Evolutionary conservation across 2,113 vertebrate genomes (phyloP), one percentile per base, ranked within the genome.

Genomic region (Dipodomys stephensi): DNA sequence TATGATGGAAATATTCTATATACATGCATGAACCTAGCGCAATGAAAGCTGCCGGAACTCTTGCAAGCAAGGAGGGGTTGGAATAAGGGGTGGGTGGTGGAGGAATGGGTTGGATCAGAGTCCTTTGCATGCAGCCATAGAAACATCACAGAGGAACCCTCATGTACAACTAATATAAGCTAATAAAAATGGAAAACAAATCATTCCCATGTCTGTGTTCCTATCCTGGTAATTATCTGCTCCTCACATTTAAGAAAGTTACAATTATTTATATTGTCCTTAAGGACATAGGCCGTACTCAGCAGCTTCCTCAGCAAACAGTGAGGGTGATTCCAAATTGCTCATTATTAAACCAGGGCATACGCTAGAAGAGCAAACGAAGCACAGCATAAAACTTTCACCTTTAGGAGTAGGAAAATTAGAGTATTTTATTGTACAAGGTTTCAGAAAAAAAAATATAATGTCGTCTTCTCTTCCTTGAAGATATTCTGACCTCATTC

Each of bases 401-500:
- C 92, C 65, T 90, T 94, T 67, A 79, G 62, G 25, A 32, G 62
- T 91, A 88, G 46, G 82, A 87, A 96, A 96, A 96, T 86, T 78
- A 88, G 62, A 78, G 4, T 16, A 32, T 88, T 97, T 95, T 90
- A 86, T 91, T 44, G 4, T 93, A 81, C 80, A 32, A 60, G 78
- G 20, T 80, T 91, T 88, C 20, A 39, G 68, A 8, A 44, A 28
- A 62, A 57, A 15, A 57, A 18, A 88, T 60, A 62, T 27, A 78
- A 23, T 64, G 88, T 88, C n/a, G 30, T 91, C 28, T 83, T 96
- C 81, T 86, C 32, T 90, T 94, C 39, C 68, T 95, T 92, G 76
- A 44, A 96, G 68, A 94, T 93, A 92, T 81, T 83, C 57, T 94
- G 90, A 96, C 94, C 92, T 94, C 64, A 60, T 94, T 88, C 44